phyloP scores from a whole-genome alignment of 1,140 invertebrate species.

The Brachionus koreanus region DNA sequence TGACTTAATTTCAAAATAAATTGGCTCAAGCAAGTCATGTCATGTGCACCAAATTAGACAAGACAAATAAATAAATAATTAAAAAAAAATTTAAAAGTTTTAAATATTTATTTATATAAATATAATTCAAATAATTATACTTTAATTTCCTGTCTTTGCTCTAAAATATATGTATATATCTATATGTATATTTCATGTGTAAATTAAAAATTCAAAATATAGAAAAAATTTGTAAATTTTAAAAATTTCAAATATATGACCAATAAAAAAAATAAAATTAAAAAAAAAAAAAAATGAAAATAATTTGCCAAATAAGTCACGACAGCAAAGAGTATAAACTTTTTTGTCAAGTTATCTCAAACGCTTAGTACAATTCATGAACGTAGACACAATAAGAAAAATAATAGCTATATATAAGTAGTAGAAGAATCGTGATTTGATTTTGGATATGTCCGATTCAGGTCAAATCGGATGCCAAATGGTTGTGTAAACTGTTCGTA shows the following conservation, averaged over 20 bases:
- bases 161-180: background rate
- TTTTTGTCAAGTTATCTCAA: background rate
- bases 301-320: background rate
- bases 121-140: constrained; percentile 33
- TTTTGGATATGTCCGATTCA: no score
- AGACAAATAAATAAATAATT: background rate
- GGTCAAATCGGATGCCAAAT: no score
- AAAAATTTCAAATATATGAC: background rate
- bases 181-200: background rate
- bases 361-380: background rate
- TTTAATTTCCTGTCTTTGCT: background rate
- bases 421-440: no score
- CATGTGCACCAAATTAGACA: no score
- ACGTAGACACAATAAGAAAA: background rate
- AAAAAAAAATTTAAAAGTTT: background rate
- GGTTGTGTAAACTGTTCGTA: no score
- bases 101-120: constrained; percentile 38
- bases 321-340: background rate
- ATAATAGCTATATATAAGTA: no score
- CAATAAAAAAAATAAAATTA: constrained; percentile 1
- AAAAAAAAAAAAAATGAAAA: background rate
- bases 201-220: constrained; percentile 8
- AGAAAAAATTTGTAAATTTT: background rate
- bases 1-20: no score
- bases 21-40: no score